A percentile compares a stretch with the other conserved stretches of the same genome.
These are phyloP conservation scores for Myotis myotis DNA, from an alignment of 2,797 vertebrate genomes.

Conservation along the genomic window DNA sequence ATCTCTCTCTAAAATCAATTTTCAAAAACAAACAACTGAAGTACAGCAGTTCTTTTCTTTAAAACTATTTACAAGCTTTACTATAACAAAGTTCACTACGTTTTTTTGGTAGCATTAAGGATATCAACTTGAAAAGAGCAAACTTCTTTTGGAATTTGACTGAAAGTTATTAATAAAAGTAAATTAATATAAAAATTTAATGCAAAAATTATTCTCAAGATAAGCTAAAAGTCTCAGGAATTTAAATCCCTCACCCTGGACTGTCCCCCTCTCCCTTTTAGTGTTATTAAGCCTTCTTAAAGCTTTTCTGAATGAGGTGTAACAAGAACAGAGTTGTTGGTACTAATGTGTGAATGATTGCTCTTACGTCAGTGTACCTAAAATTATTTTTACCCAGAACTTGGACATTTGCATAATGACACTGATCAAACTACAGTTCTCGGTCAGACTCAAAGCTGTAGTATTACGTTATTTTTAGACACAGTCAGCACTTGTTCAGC, in stretches of 20 bases:
- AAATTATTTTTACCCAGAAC: slow-evolving; percentile 46
- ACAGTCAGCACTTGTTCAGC: neutral
- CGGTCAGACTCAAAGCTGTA: neutral
- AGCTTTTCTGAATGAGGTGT: slow-evolving; percentile 5
- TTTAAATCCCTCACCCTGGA: neutral
- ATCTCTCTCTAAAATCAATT: neutral
- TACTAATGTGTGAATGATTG: neutral
- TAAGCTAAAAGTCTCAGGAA: slow-evolving; percentile 10
- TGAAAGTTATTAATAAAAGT: slow-evolving; percentile 52
- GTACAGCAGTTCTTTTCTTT: slow-evolving; percentile 20
- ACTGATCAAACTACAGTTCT: neutral
- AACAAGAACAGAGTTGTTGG: neutral
- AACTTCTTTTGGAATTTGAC: slow-evolving; percentile 36
- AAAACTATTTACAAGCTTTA: slow-evolving; percentile 20
- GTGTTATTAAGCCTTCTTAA: neutral
- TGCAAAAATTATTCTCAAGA: neutral
- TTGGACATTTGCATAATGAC: neutral
- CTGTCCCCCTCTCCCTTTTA: neutral
- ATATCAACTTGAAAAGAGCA: neutral
- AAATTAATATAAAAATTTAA: slow-evolving; percentile 14
- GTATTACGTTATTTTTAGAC: neutral
- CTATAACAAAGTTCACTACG: neutral
- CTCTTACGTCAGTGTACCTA: slow-evolving; percentile 1
- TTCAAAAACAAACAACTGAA: slow-evolving; percentile 31
- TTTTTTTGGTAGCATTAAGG: slow-evolving; percentile 23